Conservation (phyloP, 2,888 invertebrate genomes). For the Pristionchus mayeri region DNA sequence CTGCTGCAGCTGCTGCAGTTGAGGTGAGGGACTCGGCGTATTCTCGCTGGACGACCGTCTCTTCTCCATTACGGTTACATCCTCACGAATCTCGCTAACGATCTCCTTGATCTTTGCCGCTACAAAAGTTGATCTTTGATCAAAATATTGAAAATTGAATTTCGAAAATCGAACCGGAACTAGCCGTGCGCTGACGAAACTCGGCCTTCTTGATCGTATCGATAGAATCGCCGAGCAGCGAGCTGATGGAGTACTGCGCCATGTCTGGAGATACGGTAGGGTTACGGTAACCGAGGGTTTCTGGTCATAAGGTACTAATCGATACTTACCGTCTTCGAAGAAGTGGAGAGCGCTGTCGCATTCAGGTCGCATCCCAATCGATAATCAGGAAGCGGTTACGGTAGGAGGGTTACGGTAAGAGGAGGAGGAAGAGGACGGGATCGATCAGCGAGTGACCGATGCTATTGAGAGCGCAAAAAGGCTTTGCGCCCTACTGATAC, state of each 20-base stretch:
- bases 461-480: not conserved
- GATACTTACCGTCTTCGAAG: constrained; percentile 9
- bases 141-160: not conserved
- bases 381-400: not conserved
- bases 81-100: constrained; percentile 27
- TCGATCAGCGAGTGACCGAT: constrained; percentile 25
- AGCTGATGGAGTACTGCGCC: constrained; percentile 39
- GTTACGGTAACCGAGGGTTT: not conserved
- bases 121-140: no score
- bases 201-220: constrained; percentile 40
- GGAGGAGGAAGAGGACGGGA: no score
- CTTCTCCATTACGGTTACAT: not conserved
- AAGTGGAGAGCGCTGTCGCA: not conserved
- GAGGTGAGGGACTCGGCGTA: not conserved
- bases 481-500: not conserved
- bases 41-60: not conserved
- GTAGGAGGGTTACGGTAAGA: not conserved
- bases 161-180: constrained; percentile 16
- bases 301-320: not conserved
- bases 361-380: constrained; percentile 42
- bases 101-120: constrained; percentile 39
- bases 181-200: constrained; percentile 20
- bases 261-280: constrained; percentile 7
- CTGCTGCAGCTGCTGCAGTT: not conserved
- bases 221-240: constrained; percentile 35